Conservation (phyloP, 2,888 invertebrate genomes). For the Steinernema hermaphroditum region DNA sequence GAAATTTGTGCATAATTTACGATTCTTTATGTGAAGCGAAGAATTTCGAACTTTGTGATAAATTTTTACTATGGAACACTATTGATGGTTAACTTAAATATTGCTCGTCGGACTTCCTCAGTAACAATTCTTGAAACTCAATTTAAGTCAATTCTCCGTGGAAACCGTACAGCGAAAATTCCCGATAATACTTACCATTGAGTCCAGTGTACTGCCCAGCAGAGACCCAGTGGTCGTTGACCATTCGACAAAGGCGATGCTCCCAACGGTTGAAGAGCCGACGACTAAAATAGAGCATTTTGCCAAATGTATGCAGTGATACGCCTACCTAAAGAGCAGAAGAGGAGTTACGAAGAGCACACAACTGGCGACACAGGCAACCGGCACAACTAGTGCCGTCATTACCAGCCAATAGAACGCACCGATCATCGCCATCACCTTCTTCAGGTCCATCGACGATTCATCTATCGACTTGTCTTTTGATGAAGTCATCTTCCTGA, state of each 20-base stretch:
- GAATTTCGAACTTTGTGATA: too few species aligned
- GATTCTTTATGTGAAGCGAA: too few species aligned
- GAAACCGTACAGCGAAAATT: too few species aligned
- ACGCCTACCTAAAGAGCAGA: slow-evolving; percentile 50
- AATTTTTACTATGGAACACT: too few species aligned
- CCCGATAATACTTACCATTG: slow-evolving; percentile 34
- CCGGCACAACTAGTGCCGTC: slow-evolving; percentile 60
- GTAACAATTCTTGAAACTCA: too few species aligned
- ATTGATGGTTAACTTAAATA: too few species aligned
- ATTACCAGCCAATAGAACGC: slow-evolving; percentile 60
- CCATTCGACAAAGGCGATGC: slow-evolving; percentile 58
- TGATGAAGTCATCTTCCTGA: neutral
- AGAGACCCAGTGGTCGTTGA: slow-evolving; percentile 64
- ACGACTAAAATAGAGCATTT: slow-evolving; percentile 48
- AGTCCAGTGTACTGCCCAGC: slow-evolving; percentile 55
- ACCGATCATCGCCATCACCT: slow-evolving; percentile 48
- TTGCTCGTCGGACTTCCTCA: too few species aligned
- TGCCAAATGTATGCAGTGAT: slow-evolving; percentile 16
- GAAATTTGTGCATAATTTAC: too few species aligned
- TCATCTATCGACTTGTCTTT: slow-evolving; percentile 20
- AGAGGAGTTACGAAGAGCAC: slow-evolving; percentile 52
- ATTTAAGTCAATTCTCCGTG: too few species aligned
- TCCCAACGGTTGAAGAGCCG: slow-evolving; percentile 55
- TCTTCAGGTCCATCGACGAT: slow-evolving; percentile 49
- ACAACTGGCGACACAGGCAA: slow-evolving; percentile 55